Evolutionary conservation across 2,113 vertebrate species (phyloP).

Genomic region (Forbesichthys agassizii): DNA sequence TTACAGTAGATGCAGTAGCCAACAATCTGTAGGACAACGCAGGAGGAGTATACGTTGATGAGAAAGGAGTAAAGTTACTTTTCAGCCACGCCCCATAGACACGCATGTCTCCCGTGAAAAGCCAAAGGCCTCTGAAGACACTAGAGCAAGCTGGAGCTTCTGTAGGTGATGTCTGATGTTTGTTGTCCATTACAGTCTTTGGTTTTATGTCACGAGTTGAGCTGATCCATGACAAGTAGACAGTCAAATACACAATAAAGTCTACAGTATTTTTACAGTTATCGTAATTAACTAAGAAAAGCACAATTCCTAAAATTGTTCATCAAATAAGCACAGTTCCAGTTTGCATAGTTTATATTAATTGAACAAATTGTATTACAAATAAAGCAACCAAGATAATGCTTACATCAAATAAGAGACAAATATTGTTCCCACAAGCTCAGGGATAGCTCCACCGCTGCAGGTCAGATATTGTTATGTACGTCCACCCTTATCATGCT

Average conservation of each 20-base stretch:
- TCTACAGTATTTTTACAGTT: no score
- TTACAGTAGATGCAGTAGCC: no score
- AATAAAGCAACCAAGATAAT: no score
- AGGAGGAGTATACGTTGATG: neutral
- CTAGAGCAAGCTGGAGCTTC: neutral
- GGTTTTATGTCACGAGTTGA: neutral
- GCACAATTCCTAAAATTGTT: no score
- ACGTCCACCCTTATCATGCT: neutral
- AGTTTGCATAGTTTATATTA: no score
- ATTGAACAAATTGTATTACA: no score
- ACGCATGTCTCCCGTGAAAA: constrained; percentile 45
- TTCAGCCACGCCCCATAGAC: constrained; percentile 44
- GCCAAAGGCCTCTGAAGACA: constrained; percentile 1
- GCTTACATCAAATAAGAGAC: neutral
- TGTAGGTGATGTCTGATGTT: neutral
- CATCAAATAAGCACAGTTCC: no score
- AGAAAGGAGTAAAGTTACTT: constrained; percentile 23
- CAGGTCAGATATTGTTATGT: neutral
- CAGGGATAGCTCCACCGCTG: no score
- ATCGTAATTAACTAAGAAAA: no score
- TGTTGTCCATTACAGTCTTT: neutral
- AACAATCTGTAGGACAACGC: no score
- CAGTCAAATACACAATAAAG: no score
- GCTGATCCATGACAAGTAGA: neutral
- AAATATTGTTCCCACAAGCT: neutral